Evolutionary conservation across 2,888 invertebrate genomes (phyloP), one percentile per base, ranked within the genome.

Genomic region (Brenthis daphne): DNA sequence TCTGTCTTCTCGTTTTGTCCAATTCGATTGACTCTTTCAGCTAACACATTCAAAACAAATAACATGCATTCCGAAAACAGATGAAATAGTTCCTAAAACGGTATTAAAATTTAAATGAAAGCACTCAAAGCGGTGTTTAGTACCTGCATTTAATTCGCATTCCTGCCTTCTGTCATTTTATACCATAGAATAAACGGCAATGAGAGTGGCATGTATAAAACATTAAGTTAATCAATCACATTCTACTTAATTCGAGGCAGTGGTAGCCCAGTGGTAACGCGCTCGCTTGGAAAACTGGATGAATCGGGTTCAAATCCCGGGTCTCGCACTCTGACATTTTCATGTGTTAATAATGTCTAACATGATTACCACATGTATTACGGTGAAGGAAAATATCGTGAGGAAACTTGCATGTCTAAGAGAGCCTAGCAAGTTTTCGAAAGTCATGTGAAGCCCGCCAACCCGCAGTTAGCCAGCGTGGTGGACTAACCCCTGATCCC

Each of bases 111-210:
- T 71, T 67, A 73, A 73, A 73, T 69, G 73, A 69, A 73, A 73
- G 68, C 73, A 64, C 63, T 63, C 75, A 74, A 76, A 75, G 76
- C 77, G 69, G 73, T 75, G 75, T 72, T 75, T 76, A 75, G 74
- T 73, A 74, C 74, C 72, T 74, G 72, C 74, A 76, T 78, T 79
- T 78, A 84, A 83, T 84, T 79, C 81, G 76, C 76, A 80, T 81
- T 83, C 80, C 83, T 77, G 75, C 76, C 71, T 75, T 76, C 76
- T 75, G 83, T 80, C 81, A 83, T 82, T 78, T 79, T 80, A 81
- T 76, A 79, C 76, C 68, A 53, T 24, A 63, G 63, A 53, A 24
- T 20, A 69, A 73, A 72, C 70, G 13, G 3, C 20, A 6, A 8
- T 63, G n/a, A 37, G 6, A 63, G 53, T 54, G 54, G 12, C 20